A percentile compares a stretch with the other conserved stretches of the same genome.
phyloP scores from a whole-genome alignment of 2,113 vertebrate species.

The Gymnogyps californianus region DNA sequence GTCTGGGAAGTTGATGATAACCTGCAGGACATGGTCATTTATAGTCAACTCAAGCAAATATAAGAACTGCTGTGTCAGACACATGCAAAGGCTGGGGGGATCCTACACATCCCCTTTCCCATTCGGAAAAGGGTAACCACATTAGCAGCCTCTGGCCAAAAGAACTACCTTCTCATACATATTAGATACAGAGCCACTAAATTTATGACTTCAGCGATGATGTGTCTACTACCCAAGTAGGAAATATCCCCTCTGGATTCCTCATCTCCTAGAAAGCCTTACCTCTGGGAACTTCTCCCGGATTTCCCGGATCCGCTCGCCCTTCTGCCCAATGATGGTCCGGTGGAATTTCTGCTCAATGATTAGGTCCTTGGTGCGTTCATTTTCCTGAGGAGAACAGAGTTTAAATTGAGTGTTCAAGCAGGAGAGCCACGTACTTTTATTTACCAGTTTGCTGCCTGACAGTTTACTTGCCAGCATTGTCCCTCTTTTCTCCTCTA shows the following conservation, averaged over 20 bases:
- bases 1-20: conserved; percentile 99
- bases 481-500: background rate
- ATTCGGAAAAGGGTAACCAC: background rate
- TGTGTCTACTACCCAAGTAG: background rate
- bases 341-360: conserved; percentile 98
- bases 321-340: conserved; percentile 98
- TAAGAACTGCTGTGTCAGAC: background rate
- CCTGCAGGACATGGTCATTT: conserved; percentile 69
- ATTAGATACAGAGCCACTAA: background rate
- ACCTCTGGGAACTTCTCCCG: conserved; percentile 98
- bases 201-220: background rate
- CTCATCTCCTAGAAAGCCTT: background rate
- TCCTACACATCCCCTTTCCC: background rate
- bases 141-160: background rate
- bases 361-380: conserved; percentile 98
- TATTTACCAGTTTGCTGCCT: background rate
- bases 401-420: background rate
- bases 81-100: background rate
- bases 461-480: background rate
- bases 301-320: conserved; percentile 95
- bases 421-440: background rate
- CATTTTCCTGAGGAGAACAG: conserved; percentile 83
- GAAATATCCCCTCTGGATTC: background rate
- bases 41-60: background rate
- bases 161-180: background rate